Evolutionary conservation across 2,888 invertebrate genomes (phyloP), one percentile per base, ranked within the genome.

Genomic region (Thereva unica): DNA sequence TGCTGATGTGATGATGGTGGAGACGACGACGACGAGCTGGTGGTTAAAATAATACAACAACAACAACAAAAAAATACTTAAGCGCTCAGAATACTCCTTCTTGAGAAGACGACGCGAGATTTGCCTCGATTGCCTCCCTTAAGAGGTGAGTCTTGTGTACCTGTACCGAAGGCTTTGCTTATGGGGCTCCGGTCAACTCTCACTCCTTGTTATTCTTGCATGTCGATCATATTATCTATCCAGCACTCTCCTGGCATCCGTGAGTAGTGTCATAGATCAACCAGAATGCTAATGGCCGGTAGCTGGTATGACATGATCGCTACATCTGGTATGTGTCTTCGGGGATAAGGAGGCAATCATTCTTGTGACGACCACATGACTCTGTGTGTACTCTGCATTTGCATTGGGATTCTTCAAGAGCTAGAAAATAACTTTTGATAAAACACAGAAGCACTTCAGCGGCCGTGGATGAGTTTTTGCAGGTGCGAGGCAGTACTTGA

Each of bases 191-290:
- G 23, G 23, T 23, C 23, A 23, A 23, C 23, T 23, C 23, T 23
- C 23, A 23, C 23, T 23, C 23, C 10, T 8, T 23, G 45, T 47
- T 4, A n/a, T 59, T 59, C 57, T 47, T 37, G 47, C 42, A 34
- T 42, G 47, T 47, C 57, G 37, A 47, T 59, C 50, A 61, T 61
- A 50, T 45, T 50, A 12, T 37, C 61, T 34, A 6, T 23, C 23
- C 23, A 23, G 1, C 23, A 23, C 23, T 23, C 23, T 23, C 23
- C 23, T 47, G 35, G 49, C 40, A 40, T 50, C 45, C 50, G 41
- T 23, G 23, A 23, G 23, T 23, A 49, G 61, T 61, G 61, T 61
- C 61, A 61, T 61, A 61, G 61, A 61, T 61, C 61, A 61, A 61
- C 50, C 41, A 61, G 61, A 61, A 61, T 61, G 61, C 61, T 61